Evolutionary conservation across 2,888 invertebrate genomes (phyloP), one percentile per base, ranked within the genome.

Genomic region (Apoderus coryli): DNA sequence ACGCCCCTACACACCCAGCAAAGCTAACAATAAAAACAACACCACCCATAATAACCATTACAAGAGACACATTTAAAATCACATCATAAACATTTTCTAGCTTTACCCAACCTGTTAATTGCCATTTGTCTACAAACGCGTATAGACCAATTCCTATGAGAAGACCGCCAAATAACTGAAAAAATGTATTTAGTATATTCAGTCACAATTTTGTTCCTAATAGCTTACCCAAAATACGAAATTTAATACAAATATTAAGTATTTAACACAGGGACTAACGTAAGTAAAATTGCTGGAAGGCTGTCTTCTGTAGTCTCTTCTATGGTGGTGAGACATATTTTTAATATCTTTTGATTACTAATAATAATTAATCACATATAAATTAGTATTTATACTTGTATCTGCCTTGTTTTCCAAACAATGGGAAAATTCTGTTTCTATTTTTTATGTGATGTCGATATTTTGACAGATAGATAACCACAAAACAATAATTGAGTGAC

Each of bases 11-110:
- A 54, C 90, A 93, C 4, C 92, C 92, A 11, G 88, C 82, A 57
- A 90, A 92, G 56, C 89, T 89, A 31, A 93, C 86, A 29, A 86
- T 70, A 58, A 92, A 92, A n/a, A 92, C 78, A 4, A 90, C 76
- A 16, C 76, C 76, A 3, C 92, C 90, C 35, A 85, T 74, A 34
- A 90, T 70, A n/a, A 89, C 78, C 60, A 92, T 76, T 31, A 92
- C 75, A 34, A 93, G 64, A 13, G 90, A 89, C 44, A 93, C 78
- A 57, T 93, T 90, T 31, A 92, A 63, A 41, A 85, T 75, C 22
- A 90, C 72, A 59, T 92, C 90, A 51, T 90, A 90, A 7, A 92
- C 70, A 29, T 80, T 86, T 48, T 86, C 82, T 43, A 82, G 59
- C 63, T 80, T 76, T 19, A 88, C 72, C 44, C 79, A 75, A 40